Base-by-base conservation (phyloP, 2,797 vertebrate species). In the Mormyrops attenuatus region DNA sequence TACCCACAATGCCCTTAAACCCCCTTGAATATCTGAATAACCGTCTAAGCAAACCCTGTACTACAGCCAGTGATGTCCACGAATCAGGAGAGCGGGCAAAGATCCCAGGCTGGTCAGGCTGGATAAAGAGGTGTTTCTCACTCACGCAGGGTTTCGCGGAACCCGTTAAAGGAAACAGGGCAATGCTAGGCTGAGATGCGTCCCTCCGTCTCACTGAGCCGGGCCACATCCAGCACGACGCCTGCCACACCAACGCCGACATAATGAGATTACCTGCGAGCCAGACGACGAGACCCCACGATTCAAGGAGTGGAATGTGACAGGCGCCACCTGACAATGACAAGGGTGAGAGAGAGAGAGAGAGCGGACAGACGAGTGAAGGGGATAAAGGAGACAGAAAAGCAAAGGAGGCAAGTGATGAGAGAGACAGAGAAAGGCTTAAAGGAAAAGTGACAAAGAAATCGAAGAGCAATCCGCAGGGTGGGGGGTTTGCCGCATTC, bases 381-480 rank as follows among this genome's bases (percentile, higher is more conserved):
- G 69, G 15, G 8, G 17, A 26, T 47, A 66, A 53, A 17, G 4
- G 60, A 5, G 26, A 88, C 13, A 17, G 88, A 88, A 47, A 77
- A 69, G 26, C n/a, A 44, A 26, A 49, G 66, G 26, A 50, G 26
- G 49, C 5, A 49, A 20, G 47, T n/a, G 73, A 80, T 44, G 17
- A 77, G 69, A 89, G 20, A 82, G 17, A 20, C 1, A 11, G 69
- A 34, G 88, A 49, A 50, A 17, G 85, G 17, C 20, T 50, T 44
- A 52, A 85, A 26, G n/a, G 82, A 13, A 85, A 85, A 85, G 82
- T 49, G 73, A 80, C 73, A 80, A 73, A 30, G 66, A 73, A 44
- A 73, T 73, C 73, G 41, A 80, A 80, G 41, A 44, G 73, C 38
- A 44, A 80, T 80, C 38, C 44, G 73, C 38, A 80, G 73, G 20